Evolutionary conservation across 2,797 vertebrate species (phyloP).

Genomic region (Sitta carolinensis): DNA sequence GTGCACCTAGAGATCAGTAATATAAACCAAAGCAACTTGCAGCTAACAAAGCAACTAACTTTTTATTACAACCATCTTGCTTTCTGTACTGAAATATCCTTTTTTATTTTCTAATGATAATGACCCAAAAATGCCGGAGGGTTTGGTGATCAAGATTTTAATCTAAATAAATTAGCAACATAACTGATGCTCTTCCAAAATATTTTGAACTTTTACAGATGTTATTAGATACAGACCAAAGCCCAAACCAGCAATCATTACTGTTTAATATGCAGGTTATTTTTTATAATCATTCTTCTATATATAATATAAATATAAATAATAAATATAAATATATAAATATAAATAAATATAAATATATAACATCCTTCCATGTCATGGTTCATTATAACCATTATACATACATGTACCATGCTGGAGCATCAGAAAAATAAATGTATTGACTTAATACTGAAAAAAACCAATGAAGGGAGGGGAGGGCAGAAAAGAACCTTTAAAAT

Average conservation of each 20-base stretch:
- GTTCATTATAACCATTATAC: not conserved
- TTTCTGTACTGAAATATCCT: not conserved
- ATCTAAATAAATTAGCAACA: not conserved
- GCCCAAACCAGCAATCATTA: not conserved
- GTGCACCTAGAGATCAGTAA: not conserved
- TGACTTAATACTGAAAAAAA: not conserved
- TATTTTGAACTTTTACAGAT: not conserved
- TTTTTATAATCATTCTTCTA: not conserved
- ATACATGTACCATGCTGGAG: not conserved
- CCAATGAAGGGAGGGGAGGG: fast-evolving
- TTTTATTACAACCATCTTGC: not conserved
- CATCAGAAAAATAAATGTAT: not conserved
- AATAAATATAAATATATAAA: no score
- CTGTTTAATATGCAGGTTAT: not conserved
- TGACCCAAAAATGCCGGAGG: not conserved
- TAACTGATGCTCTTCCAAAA: not conserved
- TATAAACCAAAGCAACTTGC: not conserved
- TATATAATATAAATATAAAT: no score
- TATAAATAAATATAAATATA: no score
- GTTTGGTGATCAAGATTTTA: not conserved
- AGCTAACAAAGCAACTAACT: not conserved
- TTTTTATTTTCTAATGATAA: not conserved
- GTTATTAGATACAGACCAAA: not conserved
- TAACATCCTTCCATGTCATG: not conserved
- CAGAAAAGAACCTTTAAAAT: not conserved